Conservation (phyloP, 2,113 vertebrate species). For the Arvicanthis niloticus region DNA sequence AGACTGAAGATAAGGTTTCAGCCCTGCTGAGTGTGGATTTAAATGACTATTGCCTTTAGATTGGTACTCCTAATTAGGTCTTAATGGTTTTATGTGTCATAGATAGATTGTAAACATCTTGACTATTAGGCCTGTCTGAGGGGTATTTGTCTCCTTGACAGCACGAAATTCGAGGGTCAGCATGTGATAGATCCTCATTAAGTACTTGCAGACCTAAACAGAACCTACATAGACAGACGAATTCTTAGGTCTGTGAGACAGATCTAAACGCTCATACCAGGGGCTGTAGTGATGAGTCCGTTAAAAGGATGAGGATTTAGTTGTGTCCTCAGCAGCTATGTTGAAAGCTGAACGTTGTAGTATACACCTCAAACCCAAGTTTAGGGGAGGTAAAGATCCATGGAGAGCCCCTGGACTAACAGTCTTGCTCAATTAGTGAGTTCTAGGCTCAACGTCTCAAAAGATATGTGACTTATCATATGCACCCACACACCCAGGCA, state of each 20-base stretch:
- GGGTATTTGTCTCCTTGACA: background rate
- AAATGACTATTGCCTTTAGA: background rate
- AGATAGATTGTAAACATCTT: background rate
- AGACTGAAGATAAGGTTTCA: background rate
- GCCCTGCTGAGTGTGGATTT: background rate
- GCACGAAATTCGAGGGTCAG: background rate
- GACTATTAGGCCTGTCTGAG: background rate
- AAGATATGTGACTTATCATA: background rate
- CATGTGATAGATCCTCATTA: background rate
- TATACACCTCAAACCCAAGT: too few relatives aligned
- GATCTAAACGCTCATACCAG: background rate
- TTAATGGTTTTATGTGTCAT: conserved; percentile 11
- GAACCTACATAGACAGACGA: background rate
- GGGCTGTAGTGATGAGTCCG: background rate
- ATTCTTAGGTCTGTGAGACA: background rate
- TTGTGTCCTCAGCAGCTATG: background rate
- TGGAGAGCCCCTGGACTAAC: background rate
- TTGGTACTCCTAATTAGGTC: background rate
- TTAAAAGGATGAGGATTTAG: background rate
- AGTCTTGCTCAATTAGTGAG: background rate
- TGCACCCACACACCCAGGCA: background rate
- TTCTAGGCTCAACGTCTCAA: background rate
- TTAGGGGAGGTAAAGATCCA: too few relatives aligned
- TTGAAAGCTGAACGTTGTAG: background rate
- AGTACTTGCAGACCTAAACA: background rate